Percentiles rank a stretch among this genome's conserved stretches.
Evolutionary conservation across 2,113 vertebrate genomes (phyloP).

Genomic region (Centropus bengalensis): DNA sequence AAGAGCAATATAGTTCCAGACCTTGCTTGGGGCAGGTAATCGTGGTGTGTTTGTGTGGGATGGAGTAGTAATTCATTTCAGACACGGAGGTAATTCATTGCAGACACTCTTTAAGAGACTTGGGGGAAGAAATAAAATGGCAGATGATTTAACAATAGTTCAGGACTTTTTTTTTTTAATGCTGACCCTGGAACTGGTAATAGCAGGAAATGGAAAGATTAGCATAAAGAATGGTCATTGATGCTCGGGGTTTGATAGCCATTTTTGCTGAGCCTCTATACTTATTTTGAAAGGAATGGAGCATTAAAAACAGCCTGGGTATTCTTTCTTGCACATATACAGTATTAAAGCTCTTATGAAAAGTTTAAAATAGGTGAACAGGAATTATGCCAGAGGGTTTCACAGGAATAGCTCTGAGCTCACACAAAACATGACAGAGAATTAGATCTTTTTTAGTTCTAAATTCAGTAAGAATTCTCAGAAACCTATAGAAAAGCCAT

Average conservation of each 20-base stretch:
- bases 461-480: background rate
- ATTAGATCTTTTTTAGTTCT: background rate
- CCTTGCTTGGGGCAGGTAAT: constrained; percentile 66
- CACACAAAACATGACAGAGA: background rate
- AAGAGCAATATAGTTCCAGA: constrained; percentile 62
- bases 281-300: constrained; percentile 36
- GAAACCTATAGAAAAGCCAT: background rate
- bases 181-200: constrained; percentile 41
- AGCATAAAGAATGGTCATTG: constrained; percentile 64
- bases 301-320: background rate
- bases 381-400: constrained; percentile 47
- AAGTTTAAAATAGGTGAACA: constrained; percentile 47
- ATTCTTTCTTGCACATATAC: background rate
- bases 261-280: constrained; percentile 32
- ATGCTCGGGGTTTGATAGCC: constrained; percentile 39
- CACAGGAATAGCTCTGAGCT: constrained; percentile 3
- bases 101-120: constrained; percentile 59
- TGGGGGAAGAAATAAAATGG: constrained; percentile 56
- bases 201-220: constrained; percentile 61
- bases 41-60: constrained; percentile 44
- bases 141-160: constrained; percentile 67
- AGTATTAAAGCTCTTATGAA: background rate
- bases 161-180: constrained; percentile 4
- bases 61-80: constrained; percentile 67
- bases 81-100: constrained; percentile 68